Evolutionary conservation across 2,797 vertebrate genomes (phyloP), one percentile per base, ranked within the genome.

Genomic region (Pampus argenteus): DNA sequence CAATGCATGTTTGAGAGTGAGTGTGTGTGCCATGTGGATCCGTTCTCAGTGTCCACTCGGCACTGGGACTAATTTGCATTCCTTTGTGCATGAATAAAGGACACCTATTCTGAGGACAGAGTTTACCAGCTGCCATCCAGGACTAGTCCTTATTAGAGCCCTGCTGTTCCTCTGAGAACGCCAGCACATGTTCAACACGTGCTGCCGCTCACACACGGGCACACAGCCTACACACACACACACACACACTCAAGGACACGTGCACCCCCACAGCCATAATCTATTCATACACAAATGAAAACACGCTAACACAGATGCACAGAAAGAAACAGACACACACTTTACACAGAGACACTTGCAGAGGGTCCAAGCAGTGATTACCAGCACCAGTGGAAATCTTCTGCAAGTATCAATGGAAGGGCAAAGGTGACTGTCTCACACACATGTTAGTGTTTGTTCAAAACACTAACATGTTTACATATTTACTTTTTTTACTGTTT

Each of bases 101-200:
- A 95, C 94, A 97, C 95, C 96, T 96, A 96, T 98, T 96, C 96
- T 94, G 95, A 94, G 94, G 90, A 94, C 89, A 62, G 96, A 97
- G 94, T 98, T 98, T 98, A 99, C 97, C 98, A 99, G 98, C 98
- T 99, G 98, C 97, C 96, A 91, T 98, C 96, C 96, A 97, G 95
- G 95, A 95, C 95, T 93, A 92, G 95, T 93, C 91, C 96, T 98
- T 97, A 98, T 98, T 98, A 98, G 96, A 94, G 93, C 90, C 96
- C 96, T 94, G 95, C 96, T 96, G 96, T 96, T 98, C 94, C 91
- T 95, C 96, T 99, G 98, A 98, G 98, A 99, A 99, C 96, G 93
- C 84, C 95, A 94, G 95, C 98, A 99, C 98, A 99, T 99, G 98
- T 96, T 97, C 91, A 93, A 89, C 94, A 95, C 94, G 84, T 90